These are phyloP conservation scores for Stenotaenia linearis DNA, from an alignment of 2,888 invertebrate species.

Conservation along the genomic window DNA sequence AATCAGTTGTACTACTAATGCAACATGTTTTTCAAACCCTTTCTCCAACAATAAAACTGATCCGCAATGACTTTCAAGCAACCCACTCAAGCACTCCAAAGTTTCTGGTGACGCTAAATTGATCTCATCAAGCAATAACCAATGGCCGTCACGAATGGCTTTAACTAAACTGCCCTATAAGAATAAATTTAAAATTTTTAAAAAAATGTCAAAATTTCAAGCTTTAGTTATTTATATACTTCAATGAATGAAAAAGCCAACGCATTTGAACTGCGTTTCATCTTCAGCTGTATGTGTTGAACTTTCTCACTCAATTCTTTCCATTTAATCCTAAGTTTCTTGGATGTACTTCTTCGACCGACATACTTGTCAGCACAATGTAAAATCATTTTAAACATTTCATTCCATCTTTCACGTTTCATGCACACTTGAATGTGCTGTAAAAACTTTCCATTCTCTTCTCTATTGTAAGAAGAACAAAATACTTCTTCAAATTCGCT, in stretches of 20 bases:
- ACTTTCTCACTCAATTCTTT: slow-evolving; percentile 61
- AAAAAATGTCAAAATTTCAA: neutral
- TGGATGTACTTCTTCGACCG: neutral
- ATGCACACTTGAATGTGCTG: slow-evolving; percentile 55
- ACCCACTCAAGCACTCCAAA: slow-evolving; percentile 83
- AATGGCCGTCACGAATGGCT: slow-evolving; percentile 80
- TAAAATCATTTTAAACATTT: slow-evolving; percentile 63
- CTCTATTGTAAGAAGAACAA: slow-evolving; percentile 45
- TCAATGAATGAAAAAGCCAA: slow-evolving; percentile 87
- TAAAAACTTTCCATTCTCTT: slow-evolving; percentile 27
- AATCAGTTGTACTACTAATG: neutral
- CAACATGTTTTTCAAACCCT: slow-evolving; percentile 54
- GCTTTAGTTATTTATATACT: slow-evolving; percentile 41
- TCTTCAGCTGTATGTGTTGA: slow-evolving; percentile 64
- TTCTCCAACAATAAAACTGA: slow-evolving; percentile 79
- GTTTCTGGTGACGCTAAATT: slow-evolving; percentile 97
- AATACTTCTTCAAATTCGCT: slow-evolving; percentile 79
- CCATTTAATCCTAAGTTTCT: slow-evolving; percentile 54
- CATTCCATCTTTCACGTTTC: slow-evolving; percentile 64
- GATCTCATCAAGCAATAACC: slow-evolving; percentile 96
- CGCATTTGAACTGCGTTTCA: slow-evolving; percentile 60
- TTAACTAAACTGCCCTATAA: slow-evolving; percentile 72
- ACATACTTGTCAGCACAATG: neutral
- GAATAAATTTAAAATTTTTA: neutral
- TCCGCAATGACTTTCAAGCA: slow-evolving; percentile 75